These are phyloP conservation scores for Phyllopteryx taeniolatus DNA, from an alignment of 2,113 vertebrate genomes.

Conservation along the genomic window DNA sequence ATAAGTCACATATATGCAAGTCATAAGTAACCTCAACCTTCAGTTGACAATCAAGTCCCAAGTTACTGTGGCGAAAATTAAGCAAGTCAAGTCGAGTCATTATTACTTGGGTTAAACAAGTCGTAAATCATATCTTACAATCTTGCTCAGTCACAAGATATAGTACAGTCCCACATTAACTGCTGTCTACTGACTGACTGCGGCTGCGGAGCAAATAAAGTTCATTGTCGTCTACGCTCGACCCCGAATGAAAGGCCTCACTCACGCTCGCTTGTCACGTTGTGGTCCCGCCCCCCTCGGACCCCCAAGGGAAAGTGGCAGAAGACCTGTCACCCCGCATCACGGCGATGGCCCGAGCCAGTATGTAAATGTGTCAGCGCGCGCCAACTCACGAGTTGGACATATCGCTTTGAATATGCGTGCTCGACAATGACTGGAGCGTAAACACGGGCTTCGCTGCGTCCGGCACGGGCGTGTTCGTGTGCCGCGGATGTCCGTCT, in stretches of 20 bases:
- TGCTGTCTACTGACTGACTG: not conserved
- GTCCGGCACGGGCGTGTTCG: constrained; percentile 11
- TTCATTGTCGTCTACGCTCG: constrained; percentile 29
- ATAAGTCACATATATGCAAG: too few relatives aligned
- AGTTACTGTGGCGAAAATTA: not conserved
- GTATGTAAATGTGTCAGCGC: constrained; percentile 67
- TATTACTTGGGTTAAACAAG: not conserved
- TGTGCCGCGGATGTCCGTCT: constrained; percentile 32
- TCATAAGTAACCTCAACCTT: too few relatives aligned
- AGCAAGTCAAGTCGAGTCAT: not conserved
- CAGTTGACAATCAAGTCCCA: too few relatives aligned
- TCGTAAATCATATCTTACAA: not conserved
- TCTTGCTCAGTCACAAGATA: not conserved
- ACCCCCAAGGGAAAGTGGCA: constrained; percentile 54
- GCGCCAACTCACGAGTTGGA: constrained; percentile 43
- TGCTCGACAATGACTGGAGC: constrained; percentile 51
- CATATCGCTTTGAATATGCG: constrained; percentile 62
- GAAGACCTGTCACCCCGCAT: constrained; percentile 63
- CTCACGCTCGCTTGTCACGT: constrained; percentile 38
- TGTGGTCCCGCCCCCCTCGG: constrained; percentile 42
- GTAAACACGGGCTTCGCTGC: constrained; percentile 34
- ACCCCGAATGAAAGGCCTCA: constrained; percentile 46
- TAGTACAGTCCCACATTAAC: not conserved
- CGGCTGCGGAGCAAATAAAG: not conserved
- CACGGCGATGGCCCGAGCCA: constrained; percentile 39